phyloP scores from a whole-genome alignment of 2,797 vertebrate species.

The Podarcis lilfordi region DNA sequence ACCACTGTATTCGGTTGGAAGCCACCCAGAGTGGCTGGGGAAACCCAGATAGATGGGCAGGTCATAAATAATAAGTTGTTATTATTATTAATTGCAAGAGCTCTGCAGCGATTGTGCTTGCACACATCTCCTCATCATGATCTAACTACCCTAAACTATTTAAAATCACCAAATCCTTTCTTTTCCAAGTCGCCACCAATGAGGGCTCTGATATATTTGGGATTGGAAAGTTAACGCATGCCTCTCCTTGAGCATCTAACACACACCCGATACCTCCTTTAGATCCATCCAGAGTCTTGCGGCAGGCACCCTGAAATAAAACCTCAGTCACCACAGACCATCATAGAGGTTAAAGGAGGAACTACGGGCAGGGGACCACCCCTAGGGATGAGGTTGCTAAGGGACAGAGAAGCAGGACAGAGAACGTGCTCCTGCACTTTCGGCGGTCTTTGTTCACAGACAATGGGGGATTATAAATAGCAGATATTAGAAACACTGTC shows the following conservation, averaged over 20 bases:
- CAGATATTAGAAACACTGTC: conserved; percentile 58
- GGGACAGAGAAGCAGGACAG: conserved; percentile 14
- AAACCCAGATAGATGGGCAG: too few relatives aligned
- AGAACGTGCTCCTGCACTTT: conserved; percentile 17
- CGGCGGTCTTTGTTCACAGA: conserved; percentile 52
- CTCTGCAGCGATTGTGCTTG: neutral
- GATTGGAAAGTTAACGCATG: neutral
- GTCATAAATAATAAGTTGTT: too few relatives aligned
- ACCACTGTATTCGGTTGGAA: too few relatives aligned
- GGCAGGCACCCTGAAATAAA: neutral
- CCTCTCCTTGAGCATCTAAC: neutral
- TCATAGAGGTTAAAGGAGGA: conserved; percentile 30
- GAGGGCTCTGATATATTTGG: neutral
- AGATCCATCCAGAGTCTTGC: neutral
- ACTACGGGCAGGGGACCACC: neutral
- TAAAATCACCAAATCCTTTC: neutral
- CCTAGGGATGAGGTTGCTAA: conserved; percentile 6
- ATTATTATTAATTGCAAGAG: neutral
- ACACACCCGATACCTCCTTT: neutral
- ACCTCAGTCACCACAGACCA: neutral
- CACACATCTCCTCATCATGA: neutral
- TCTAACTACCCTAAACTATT: neutral
- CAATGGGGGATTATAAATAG: conserved; percentile 59
- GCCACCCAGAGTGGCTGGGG: too few relatives aligned
- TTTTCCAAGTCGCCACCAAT: neutral